Evolutionary conservation across 2,888 invertebrate genomes (phyloP).

Genomic region (Macropis europaea): DNA sequence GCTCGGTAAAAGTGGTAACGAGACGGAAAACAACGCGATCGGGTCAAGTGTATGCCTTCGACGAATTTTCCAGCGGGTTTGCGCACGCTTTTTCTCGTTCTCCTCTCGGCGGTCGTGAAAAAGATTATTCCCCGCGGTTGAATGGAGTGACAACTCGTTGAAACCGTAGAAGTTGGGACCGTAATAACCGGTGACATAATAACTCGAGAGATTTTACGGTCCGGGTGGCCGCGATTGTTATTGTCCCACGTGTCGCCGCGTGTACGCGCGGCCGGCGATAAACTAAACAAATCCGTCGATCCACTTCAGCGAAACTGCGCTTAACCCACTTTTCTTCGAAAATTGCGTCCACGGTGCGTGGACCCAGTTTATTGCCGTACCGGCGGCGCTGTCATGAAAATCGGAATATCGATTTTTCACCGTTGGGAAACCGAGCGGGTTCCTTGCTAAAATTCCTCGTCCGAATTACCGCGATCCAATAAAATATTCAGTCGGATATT

Average conservation of each 20-base stretch:
- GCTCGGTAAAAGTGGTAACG: constrained; percentile 15
- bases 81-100: neutral
- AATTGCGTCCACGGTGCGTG: constrained; percentile 28
- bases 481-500: constrained; percentile 17
- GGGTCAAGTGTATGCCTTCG: constrained; percentile 11
- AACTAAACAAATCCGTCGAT: constrained; percentile 46
- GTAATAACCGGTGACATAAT: constrained; percentile 8
- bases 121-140: neutral
- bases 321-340: constrained; percentile 32
- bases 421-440: constrained; percentile 17
- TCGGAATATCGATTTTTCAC: constrained; percentile 28
- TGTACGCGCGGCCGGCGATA: constrained; percentile 6
- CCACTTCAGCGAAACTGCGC: constrained; percentile 29
- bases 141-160: constrained; percentile 9
- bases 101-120: neutral
- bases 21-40: constrained; percentile 30
- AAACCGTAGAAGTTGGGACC: constrained; percentile 18
- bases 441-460: constrained; percentile 7
- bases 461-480: neutral
- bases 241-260: constrained; percentile 24
- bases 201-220: constrained; percentile 28
- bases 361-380: constrained; percentile 32
- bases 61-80: neutral
- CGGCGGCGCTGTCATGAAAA: constrained; percentile 19
- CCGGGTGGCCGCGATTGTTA: constrained; percentile 5